Conservation (phyloP, 2,797 vertebrate genomes). For the Cyprinodon diabolis region DNA sequence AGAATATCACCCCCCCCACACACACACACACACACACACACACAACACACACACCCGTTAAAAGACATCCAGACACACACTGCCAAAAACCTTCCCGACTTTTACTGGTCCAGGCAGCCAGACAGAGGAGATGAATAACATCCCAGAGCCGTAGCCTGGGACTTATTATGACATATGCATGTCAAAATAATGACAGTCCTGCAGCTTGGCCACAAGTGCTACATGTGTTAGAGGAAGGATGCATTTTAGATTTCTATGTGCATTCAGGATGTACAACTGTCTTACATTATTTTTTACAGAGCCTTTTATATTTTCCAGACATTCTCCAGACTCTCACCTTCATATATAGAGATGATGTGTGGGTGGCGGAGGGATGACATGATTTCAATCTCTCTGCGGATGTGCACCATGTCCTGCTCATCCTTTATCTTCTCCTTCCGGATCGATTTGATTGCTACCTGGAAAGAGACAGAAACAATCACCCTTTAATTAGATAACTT, state of each 20-base stretch:
- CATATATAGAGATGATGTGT: slow-evolving; percentile 94
- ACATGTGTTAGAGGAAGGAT: slow-evolving; percentile 32
- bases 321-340: slow-evolving; percentile 94
- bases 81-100: slow-evolving; percentile 52
- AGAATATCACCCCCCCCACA: slow-evolving; percentile 60
- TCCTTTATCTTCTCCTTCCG: slow-evolving; percentile 95
- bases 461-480: slow-evolving; percentile 16
- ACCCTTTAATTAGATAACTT: slow-evolving; percentile 20
- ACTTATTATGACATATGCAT: slow-evolving; percentile 72
- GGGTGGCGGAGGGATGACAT: slow-evolving; percentile 98
- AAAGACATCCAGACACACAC: slow-evolving; percentile 45
- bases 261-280: slow-evolving; percentile 14
- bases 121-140: slow-evolving; percentile 75
- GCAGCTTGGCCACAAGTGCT: slow-evolving; percentile 46
- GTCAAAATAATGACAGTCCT: slow-evolving; percentile 68
- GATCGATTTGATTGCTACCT: slow-evolving; percentile 99
- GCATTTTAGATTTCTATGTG: slow-evolving; percentile 23
- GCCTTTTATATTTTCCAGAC: slow-evolving; percentile 73
- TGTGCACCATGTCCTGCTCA: slow-evolving; percentile 94
- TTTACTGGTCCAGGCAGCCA: slow-evolving; percentile 53
- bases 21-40: slow-evolving; percentile 17
- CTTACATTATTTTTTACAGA: slow-evolving; percentile 18
- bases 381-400: slow-evolving; percentile 98
- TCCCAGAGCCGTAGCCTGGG: slow-evolving; percentile 62
- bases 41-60: slow-evolving; percentile 24